Base-by-base conservation (phyloP, 2,888 invertebrate species). In the Phorcus lineatus region DNA sequence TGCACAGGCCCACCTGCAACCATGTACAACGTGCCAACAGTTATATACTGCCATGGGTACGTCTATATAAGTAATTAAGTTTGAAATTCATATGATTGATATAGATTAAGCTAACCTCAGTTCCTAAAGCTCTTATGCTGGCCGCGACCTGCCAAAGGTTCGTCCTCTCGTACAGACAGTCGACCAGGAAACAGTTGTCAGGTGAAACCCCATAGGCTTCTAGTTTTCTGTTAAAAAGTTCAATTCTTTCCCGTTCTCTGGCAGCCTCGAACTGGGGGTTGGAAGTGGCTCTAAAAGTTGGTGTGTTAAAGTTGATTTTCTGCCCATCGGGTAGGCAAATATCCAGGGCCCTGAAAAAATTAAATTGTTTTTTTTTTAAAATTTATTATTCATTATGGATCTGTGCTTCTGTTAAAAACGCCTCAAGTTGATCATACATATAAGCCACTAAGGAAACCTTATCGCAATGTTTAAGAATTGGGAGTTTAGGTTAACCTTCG, bases 101-200 rank as follows among this genome's bases (percentile, higher is more conserved):
- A n/a, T n/a, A n/a, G n/a, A n/a, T n/a, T n/a, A n/a, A 13, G 16
- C 70, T 81, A 81, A 91, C 91, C 88, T 90, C 90, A 19, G 88
- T 89, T 80, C 91, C 91, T 53, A 91, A 80, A 53, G 88, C 88
- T 76, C 89, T 80, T 75, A 91, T 89, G 74, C 88, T 86, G 4
- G 88, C 86, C 80, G 87, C 88, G 75, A 91, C 91, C 78, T 90
- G 90, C 7, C 86, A 86, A 36, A 91, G 84, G 81, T 90, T 90
- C 9, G 89, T 89, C 67, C 81, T 84, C 82, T 91, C 91, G 79
- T 89, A 91, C 40, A 91, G 85, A 85, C 88, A 88, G 80, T 91
- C 91, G 19, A 88, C 90, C 82, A 89, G 89, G 78, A 91, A 91
- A 2, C 86, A 80, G 74, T 86, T 86, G 17, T 86, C 74, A 28